Percentiles rank a stretch among this genome's conserved stretches.
phyloP scores from a whole-genome alignment of 1,140 invertebrate species.

The Drosophila mojavensis region DNA sequence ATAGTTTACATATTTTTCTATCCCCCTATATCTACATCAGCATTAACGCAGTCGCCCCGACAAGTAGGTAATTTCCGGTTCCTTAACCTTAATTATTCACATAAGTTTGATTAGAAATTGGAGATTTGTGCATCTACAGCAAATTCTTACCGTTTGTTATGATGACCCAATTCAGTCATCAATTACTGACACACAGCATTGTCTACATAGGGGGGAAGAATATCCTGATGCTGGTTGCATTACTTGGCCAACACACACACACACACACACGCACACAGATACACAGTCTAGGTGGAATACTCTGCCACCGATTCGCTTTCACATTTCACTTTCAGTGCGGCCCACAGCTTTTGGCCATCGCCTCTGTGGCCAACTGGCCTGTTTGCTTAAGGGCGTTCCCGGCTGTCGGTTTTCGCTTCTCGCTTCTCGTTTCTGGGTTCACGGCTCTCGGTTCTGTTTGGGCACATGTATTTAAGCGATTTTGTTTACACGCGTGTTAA shows the following conservation, averaged over 20 bases:
- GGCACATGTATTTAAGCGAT: conserved; percentile 47
- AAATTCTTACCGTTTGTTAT: conserved; percentile 14
- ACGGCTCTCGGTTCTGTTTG: conserved; percentile 12
- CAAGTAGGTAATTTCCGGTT: conserved; percentile 2
- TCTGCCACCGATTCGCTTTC: neutral
- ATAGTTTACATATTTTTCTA: neutral
- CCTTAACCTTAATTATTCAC: conserved; percentile 55
- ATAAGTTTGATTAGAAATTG: conserved; percentile 54
- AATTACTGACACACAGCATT: conserved; percentile 44
- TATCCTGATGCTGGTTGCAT: neutral
- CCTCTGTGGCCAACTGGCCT: conserved; percentile 24
- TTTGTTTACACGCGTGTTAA: conserved; percentile 62
- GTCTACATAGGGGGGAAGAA: neutral
- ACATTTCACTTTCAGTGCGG: conserved; percentile 14
- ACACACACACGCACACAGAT: neutral
- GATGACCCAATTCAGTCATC: conserved; percentile 45
- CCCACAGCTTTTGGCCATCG: conserved; percentile 17
- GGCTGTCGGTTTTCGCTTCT: neutral
- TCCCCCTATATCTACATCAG: too few relatives aligned
- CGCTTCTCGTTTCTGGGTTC: neutral
- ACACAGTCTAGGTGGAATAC: neutral
- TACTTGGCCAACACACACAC: conserved; percentile 1
- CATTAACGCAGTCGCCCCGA: neutral
- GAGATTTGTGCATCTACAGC: conserved; percentile 10
- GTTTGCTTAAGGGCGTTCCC: conserved; percentile 33